Evolutionary conservation across 1,140 invertebrate species (phyloP).

Genomic region (Camponotus vicinus): DNA sequence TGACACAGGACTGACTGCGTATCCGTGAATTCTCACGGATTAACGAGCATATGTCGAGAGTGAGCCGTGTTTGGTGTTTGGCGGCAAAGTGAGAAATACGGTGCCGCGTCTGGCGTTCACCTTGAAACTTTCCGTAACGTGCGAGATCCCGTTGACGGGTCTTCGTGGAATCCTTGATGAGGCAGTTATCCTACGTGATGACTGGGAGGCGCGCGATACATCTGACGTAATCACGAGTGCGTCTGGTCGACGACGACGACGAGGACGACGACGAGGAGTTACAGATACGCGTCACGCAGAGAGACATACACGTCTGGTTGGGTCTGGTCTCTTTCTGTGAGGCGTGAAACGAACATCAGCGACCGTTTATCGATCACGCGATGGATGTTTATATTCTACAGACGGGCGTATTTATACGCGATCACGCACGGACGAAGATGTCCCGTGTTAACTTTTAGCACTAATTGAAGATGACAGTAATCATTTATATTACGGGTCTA

Average conservation of each 20-base stretch:
- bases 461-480: conserved; percentile 50
- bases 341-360: conserved; percentile 15
- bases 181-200: conserved; percentile 41
- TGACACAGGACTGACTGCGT: not conserved
- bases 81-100: conserved; percentile 29
- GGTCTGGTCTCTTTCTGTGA: not conserved
- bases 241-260: conserved; percentile 4
- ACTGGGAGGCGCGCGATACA: conserved; percentile 27
- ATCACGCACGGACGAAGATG: conserved; percentile 28
- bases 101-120: conserved; percentile 32
- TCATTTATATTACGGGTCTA: conserved; percentile 25
- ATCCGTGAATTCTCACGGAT: conserved; percentile 51
- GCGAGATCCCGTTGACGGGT: conserved; percentile 23
- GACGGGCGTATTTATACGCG: conserved; percentile 36
- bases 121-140: conserved; percentile 42
- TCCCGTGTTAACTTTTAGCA: conserved; percentile 22
- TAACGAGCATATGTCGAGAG: conserved; percentile 39
- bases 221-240: conserved; percentile 27
- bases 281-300: conserved; percentile 33
- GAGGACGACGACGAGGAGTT: conserved; percentile 16
- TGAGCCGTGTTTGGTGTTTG: not conserved
- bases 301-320: not conserved
- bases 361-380: conserved; percentile 60
- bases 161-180: conserved; percentile 47
- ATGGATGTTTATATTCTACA: conserved; percentile 38